Evolutionary conservation across 2,113 vertebrate genomes (phyloP).

Genomic region (Leiothrix lutea): DNA sequence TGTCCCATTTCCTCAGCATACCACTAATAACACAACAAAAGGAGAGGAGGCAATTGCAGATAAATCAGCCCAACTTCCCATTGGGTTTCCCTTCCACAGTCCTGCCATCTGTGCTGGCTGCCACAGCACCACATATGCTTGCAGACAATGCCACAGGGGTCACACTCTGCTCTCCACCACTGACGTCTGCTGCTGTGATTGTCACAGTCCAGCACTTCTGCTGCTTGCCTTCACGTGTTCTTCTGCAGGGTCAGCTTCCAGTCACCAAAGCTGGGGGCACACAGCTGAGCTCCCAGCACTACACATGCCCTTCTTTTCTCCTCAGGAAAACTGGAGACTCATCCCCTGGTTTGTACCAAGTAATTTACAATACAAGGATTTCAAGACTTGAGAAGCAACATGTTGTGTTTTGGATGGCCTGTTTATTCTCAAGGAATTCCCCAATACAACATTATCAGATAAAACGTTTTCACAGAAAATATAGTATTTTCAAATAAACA

Average conservation of each 20-base stretch:
- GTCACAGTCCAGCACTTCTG: background rate
- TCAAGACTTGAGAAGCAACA: background rate
- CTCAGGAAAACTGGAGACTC: background rate
- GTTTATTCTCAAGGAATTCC: background rate
- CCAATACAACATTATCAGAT: background rate
- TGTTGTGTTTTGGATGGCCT: background rate
- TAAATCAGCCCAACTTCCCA: background rate
- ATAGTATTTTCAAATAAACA: background rate
- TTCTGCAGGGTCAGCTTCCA: background rate
- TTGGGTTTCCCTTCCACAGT: background rate
- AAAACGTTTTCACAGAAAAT: background rate
- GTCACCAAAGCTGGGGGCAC: background rate
- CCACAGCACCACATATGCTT: accelerated
- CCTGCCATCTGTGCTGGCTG: background rate
- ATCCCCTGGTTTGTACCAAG: background rate
- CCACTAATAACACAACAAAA: background rate
- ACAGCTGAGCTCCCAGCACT: background rate
- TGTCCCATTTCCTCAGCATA: background rate
- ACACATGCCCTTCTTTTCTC: background rate
- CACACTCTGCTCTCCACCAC: background rate
- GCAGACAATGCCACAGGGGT: background rate
- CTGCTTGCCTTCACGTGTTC: background rate
- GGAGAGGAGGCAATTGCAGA: background rate
- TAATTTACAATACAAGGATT: background rate
- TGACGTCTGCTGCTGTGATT: background rate